These are phyloP conservation scores for Catharus ustulatus DNA, from an alignment of 2,797 vertebrate genomes.

Conservation along the genomic window DNA sequence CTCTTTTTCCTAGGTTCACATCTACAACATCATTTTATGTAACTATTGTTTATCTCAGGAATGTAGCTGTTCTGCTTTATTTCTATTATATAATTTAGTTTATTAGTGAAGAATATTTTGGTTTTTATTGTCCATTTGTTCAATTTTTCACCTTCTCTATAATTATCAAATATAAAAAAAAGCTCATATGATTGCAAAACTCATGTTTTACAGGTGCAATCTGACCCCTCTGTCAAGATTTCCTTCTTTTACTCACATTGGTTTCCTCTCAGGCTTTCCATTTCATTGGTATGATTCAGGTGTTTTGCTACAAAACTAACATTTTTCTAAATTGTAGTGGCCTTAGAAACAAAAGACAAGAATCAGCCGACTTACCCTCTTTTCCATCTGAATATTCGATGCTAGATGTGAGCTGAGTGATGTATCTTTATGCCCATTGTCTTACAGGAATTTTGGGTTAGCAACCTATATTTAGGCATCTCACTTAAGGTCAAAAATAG, in stretches of 20 bases:
- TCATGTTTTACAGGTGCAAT: background rate
- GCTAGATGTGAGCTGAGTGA: background rate
- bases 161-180: background rate
- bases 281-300: background rate
- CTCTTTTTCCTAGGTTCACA: background rate
- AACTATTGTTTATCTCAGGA: background rate
- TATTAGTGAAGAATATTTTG: background rate
- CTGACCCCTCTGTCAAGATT: background rate
- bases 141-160: background rate
- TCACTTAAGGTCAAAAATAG: background rate
- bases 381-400: background rate
- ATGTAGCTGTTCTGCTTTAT: background rate
- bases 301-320: background rate
- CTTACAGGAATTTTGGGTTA: background rate
- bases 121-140: background rate
- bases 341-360: background rate
- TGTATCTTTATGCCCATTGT: background rate
- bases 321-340: background rate
- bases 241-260: background rate
- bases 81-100: background rate
- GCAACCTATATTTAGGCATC: background rate
- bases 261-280: background rate
- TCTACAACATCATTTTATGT: background rate
- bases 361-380: background rate
- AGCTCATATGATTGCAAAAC: background rate